Conservation (phyloP, 2,888 invertebrate genomes). For the Pycnomerus fuliginosus region DNA sequence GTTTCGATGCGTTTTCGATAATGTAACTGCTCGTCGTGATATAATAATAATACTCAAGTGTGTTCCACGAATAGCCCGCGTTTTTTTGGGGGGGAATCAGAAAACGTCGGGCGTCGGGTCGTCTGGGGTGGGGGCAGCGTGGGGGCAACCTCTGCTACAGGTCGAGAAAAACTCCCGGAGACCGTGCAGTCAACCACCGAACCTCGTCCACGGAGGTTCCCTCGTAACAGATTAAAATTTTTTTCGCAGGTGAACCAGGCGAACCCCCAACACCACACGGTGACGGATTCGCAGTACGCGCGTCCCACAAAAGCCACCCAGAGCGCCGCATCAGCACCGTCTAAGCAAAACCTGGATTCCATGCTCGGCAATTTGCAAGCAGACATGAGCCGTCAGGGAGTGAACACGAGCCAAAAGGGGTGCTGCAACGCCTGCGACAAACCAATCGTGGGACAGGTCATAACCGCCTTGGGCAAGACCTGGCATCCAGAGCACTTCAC, state of each 20-base stretch:
- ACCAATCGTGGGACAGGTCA: constrained; percentile 97
- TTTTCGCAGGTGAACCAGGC: constrained; percentile 62
- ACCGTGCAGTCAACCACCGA: constrained; percentile 30
- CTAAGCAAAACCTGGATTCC: constrained; percentile 58
- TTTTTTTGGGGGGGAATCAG: no score
- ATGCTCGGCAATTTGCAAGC: constrained; percentile 94
- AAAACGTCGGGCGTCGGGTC: neutral
- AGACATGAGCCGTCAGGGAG: constrained; percentile 98
- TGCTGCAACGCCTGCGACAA: constrained; percentile 99
- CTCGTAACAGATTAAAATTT: neutral
- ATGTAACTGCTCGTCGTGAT: no score
- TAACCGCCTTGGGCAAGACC: constrained; percentile 95
- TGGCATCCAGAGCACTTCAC: constrained; percentile 99
- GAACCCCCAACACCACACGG: constrained; percentile 64
- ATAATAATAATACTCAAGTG: no score
- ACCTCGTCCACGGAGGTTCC: constrained; percentile 17
- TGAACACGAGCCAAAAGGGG: constrained; percentile 97
- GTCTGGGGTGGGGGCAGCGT: constrained; percentile 23
- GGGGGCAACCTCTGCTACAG: constrained; percentile 37
- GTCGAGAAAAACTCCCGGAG: constrained; percentile 29
- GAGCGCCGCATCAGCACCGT: constrained; percentile 53
- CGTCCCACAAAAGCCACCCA: constrained; percentile 59
- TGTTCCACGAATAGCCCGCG: no score
- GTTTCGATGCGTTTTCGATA: no score
- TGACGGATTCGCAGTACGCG: constrained; percentile 69